Conservation (phyloP, 2,797 vertebrate genomes). For the Tragopan temminckii region DNA sequence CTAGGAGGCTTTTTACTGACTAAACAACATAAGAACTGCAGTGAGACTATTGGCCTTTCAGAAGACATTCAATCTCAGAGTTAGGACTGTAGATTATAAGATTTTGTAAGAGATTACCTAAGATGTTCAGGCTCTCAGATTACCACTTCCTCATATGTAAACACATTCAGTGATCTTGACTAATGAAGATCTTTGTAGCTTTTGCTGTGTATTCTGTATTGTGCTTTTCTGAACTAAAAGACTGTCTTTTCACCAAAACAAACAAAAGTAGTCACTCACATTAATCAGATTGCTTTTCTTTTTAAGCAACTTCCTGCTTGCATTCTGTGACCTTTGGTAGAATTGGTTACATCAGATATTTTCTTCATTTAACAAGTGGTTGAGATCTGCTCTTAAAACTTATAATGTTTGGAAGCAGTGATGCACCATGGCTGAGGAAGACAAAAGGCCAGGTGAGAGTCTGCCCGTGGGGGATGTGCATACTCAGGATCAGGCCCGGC, state of each 20-base stretch:
- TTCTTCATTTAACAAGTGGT: neutral
- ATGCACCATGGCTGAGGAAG: neutral
- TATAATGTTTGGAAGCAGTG: neutral
- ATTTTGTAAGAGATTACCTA: neutral
- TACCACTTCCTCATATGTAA: neutral
- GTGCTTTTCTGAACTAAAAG: neutral
- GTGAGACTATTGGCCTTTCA: neutral
- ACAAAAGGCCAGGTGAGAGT: neutral
- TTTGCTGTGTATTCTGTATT: neutral
- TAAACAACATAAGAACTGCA: neutral
- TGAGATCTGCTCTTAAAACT: neutral
- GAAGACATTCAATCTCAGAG: neutral
- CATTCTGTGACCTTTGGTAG: neutral
- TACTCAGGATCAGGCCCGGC: neutral
- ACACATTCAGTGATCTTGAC: neutral
- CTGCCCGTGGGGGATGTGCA: neutral
- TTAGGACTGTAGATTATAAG: neutral
- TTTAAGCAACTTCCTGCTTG: neutral
- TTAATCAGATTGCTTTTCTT: neutral
- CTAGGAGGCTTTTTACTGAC: neutral
- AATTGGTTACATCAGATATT: neutral
- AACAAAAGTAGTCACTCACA: neutral
- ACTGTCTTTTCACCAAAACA: neutral
- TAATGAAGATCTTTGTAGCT: neutral
- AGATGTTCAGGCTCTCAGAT: neutral